Base-by-base conservation (phyloP, 2,888 invertebrate genomes). In the Tineola bisselliella region DNA sequence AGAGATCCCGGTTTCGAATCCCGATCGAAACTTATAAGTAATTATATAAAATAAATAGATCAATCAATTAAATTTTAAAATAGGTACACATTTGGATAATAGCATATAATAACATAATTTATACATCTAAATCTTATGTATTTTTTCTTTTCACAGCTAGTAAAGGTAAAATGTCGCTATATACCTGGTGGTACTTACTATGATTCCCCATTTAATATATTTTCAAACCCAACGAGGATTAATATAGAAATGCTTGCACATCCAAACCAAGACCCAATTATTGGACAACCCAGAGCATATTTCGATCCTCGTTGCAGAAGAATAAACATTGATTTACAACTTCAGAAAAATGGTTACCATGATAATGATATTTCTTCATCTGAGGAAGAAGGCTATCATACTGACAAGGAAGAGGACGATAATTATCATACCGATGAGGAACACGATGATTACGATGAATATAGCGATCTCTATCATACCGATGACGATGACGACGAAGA, bases 171-270 rank as follows among this genome's bases (percentile, higher is more conserved):
- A 54, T 54, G 54, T 25, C 25, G 25, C 10, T 54, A 54, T n/a
- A 19, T 54, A 54, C 54, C 54, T 5, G 15, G 15, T 13, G 3
- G 15, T 48, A 38, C 3, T 38, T 38, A 10, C n/a, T 48, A 13
- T 11, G 25, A 25, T 4, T 5, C 11, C 1, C 18, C 13, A 13
- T 4, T 25, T 25, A 52, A 5, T 25, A 10, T 54, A 54, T 2
- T 3, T 18, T 15, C 10, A n/a, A 48, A 18, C 18, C 54, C 54
- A 12, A 54, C 19, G 13, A 31, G 33, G 12, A 33, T 58, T n/a
- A 58, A 58, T 33, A 58, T 58, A 31, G 58, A 58, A 33, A 13
- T 58, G n/a, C 33, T 58, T 13, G 13, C 54, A 12, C 18, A 25
- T 11, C 18, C 18, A 11, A 25, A 54, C 12, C 54, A 54, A 54